Conservation (phyloP, 2,888 invertebrate species). For the Philonicus albiceps region DNA sequence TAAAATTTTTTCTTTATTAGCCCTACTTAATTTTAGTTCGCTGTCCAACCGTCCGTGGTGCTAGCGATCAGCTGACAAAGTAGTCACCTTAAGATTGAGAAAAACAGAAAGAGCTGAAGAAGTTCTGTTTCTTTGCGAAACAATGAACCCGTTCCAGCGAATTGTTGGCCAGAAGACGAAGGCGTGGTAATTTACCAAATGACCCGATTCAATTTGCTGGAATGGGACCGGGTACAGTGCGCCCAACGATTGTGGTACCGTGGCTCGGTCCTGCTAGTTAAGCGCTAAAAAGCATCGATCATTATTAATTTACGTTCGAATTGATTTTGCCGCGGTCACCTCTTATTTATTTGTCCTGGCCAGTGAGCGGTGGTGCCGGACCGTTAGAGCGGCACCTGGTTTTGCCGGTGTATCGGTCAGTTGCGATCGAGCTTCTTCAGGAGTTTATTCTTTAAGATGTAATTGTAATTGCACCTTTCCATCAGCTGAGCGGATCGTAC, state of each 20-base stretch:
- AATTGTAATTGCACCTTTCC: slow-evolving; percentile 30
- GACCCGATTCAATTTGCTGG: neutral
- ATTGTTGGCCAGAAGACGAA: neutral
- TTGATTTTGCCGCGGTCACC: neutral
- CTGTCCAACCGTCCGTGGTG: neutral
- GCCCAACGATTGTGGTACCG: neutral
- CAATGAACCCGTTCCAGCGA: neutral
- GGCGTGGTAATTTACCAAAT: neutral
- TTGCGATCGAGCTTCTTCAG: neutral
- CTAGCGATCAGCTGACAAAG: neutral
- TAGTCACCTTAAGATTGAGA: neutral
- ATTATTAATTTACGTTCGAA: neutral
- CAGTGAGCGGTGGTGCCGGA: neutral
- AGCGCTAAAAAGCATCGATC: neutral
- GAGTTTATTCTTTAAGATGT: neutral
- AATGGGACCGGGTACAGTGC: neutral
- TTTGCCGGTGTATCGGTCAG: neutral
- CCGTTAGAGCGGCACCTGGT: neutral
- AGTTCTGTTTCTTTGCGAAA: neutral
- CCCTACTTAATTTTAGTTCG: neutral
- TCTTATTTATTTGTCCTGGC: neutral
- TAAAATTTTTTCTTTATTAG: no score
- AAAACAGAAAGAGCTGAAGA: neutral
- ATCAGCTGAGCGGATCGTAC: neutral
- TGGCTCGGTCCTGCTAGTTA: neutral